Evolutionary conservation across 1,140 invertebrate species (phyloP).

Genomic region (Lepidurus arcticus): DNA sequence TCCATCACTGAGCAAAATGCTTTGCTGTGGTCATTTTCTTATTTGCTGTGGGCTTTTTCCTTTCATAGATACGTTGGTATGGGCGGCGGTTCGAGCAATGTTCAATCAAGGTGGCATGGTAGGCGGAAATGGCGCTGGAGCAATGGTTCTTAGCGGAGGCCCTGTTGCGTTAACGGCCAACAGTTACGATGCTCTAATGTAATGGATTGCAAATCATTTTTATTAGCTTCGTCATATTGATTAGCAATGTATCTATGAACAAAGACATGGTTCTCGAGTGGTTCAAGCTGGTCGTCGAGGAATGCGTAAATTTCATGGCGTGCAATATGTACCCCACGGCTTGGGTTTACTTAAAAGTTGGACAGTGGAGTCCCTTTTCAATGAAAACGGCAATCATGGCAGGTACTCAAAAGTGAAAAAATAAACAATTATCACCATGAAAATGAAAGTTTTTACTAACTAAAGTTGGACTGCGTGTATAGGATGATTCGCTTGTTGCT

Average conservation of each 20-base stretch:
- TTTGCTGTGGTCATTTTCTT: neutral
- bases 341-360: conserved; percentile 28
- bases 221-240: neutral
- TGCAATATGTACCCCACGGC: conserved; percentile 23
- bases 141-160: conserved; percentile 25
- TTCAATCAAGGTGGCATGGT: conserved; percentile 31
- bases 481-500: conserved; percentile 33
- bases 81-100: conserved; percentile 28
- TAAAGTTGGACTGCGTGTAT: neutral
- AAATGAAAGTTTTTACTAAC: neutral
- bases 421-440: neutral
- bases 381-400: conserved; percentile 27
- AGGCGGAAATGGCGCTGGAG: conserved; percentile 33
- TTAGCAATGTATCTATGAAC: neutral
- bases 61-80: conserved; percentile 33
- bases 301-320: conserved; percentile 21
- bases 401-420: conserved; percentile 8
- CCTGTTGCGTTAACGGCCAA: conserved; percentile 30
- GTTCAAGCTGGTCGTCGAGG: conserved; percentile 1
- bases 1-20: neutral
- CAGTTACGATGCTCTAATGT: conserved; percentile 34
- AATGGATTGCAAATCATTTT: neutral
- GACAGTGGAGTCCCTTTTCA: conserved; percentile 28
- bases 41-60: neutral
- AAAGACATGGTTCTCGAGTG: conserved; percentile 28